A percentile compares a stretch with the other conserved stretches of the same genome.
Conservation (phyloP, 2,113 vertebrate genomes). For the Varanus salvator region DNA sequence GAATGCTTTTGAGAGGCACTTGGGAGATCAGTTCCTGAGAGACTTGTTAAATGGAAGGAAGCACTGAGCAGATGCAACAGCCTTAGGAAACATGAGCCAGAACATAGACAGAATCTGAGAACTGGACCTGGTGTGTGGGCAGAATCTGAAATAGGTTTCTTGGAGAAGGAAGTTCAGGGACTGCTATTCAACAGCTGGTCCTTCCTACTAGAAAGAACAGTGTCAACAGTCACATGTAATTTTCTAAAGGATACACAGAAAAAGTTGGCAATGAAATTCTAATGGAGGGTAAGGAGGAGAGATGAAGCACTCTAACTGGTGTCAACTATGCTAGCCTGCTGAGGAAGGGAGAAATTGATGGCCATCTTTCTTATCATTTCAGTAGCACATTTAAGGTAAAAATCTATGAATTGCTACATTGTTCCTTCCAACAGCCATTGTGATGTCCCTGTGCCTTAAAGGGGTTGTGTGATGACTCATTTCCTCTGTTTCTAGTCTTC, state of each 20-base stretch:
- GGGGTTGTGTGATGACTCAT: not conserved
- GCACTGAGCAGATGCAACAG: slow-evolving; percentile 62
- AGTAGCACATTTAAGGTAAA: not conserved
- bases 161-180: slow-evolving; percentile 56
- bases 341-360: not conserved
- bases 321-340: not conserved
- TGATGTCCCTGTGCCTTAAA: not conserved
- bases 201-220: slow-evolving; percentile 64
- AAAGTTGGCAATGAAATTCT: slow-evolving; percentile 30
- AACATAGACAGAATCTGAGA: slow-evolving; percentile 53
- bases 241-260: slow-evolving; percentile 46
- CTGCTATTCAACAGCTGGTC: slow-evolving; percentile 64
- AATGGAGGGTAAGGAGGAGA: not conserved
- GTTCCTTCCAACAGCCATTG: not conserved
- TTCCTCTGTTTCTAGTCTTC: not conserved
- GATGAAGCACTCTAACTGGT: not conserved
- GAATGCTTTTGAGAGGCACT: slow-evolving; percentile 31
- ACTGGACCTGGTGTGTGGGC: slow-evolving; percentile 51
- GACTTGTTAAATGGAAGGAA: slow-evolving; percentile 61
- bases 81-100: slow-evolving; percentile 58
- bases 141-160: slow-evolving; percentile 63
- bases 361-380: not conserved
- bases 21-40: slow-evolving; percentile 48
- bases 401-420: too few relatives aligned
- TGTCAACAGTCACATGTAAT: slow-evolving; percentile 44